Evolutionary conservation across 2,888 invertebrate species (phyloP).

Genomic region (Temnothorax rugatulus): DNA sequence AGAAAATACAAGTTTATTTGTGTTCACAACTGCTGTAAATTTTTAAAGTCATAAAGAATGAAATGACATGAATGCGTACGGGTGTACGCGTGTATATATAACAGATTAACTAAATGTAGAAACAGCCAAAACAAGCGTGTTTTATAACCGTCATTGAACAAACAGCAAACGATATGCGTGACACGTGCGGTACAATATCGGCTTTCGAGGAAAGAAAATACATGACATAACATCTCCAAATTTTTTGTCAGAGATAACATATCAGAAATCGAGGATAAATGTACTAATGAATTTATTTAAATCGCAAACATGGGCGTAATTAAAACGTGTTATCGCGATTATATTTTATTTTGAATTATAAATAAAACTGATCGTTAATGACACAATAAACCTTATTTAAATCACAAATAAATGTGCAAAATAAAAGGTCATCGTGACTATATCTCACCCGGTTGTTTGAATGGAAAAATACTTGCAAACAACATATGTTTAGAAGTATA

Average conservation of each 20-base stretch:
- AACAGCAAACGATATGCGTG: background rate
- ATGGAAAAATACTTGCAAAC: slow-evolving; percentile 4
- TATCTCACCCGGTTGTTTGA: background rate
- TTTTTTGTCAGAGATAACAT: background rate
- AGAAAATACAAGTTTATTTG: background rate
- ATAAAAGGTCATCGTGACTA: slow-evolving; percentile 18
- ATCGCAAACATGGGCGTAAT: background rate
- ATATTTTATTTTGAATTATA: background rate
- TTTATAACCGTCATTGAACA: background rate
- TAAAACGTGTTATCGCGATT: slow-evolving; percentile 15
- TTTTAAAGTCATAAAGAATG: background rate
- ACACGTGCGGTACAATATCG: background rate
- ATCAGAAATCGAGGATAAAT: slow-evolving; percentile 1
- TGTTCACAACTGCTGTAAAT: background rate
- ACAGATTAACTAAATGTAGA: slow-evolving; percentile 9
- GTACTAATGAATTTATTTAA: slow-evolving; percentile 19
- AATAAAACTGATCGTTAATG: slow-evolving; percentile 11
- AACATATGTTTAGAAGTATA: background rate
- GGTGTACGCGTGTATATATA: no score
- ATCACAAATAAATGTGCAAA: slow-evolving; percentile 12
- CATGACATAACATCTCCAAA: background rate
- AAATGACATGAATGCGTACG: background rate
- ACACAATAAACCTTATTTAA: background rate
- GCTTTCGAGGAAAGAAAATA: slow-evolving; percentile 4
- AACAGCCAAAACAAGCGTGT: background rate